These are phyloP conservation scores for Todiramphus chloris DNA, from an alignment of 2,113 vertebrate genomes.

Conservation along the genomic window DNA sequence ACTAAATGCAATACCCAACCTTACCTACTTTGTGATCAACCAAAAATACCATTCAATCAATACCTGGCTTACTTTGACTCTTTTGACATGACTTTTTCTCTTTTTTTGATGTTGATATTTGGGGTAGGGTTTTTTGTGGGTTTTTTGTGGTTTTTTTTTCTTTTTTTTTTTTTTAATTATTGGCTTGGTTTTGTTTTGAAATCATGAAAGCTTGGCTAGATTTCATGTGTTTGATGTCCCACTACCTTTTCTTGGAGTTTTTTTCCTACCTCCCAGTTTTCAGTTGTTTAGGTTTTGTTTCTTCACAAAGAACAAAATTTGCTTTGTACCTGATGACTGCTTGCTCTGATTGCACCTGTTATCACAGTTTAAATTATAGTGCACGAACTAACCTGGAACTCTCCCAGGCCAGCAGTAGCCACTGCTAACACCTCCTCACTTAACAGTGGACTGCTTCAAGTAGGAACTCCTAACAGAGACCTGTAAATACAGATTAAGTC, in stretches of 20 bases:
- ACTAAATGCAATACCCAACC: not conserved
- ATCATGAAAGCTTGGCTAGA: not conserved
- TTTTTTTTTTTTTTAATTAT: not conserved
- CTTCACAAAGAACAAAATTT: not conserved
- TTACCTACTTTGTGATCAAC: not conserved
- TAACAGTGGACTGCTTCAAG: not conserved
- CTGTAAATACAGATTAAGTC: not conserved
- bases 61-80: not conserved
- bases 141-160: not conserved
- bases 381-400: not conserved
- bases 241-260: not conserved
- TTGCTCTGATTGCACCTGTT: not conserved
- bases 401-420: not conserved
- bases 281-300: not conserved
- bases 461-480: not conserved
- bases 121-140: too few relatives aligned
- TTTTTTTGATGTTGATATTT: not conserved
- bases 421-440: not conserved
- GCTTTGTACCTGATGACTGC: not conserved
- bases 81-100: too few relatives aligned
- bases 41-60: not conserved
- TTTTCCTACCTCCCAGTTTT: not conserved
- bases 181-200: too few relatives aligned
- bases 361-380: not conserved
- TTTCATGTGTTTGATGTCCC: not conserved